Base-by-base conservation (phyloP, 2,113 vertebrate species). In the Actinemys pallida region DNA sequence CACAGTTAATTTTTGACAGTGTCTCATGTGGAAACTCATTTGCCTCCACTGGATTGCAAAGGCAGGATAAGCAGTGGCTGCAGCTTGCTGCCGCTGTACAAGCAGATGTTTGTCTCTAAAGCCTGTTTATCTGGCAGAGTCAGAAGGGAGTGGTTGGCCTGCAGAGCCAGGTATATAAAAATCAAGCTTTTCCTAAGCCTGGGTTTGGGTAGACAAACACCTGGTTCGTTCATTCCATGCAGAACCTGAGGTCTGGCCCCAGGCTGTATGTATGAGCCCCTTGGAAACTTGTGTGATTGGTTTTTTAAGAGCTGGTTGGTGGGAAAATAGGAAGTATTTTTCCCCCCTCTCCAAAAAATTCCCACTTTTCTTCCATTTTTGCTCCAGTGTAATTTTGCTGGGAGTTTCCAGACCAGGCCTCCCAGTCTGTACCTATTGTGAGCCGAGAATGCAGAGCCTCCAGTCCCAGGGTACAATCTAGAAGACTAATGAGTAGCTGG, bases 101-200 rank as follows among this genome's bases (percentile, higher is more conserved):
- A 89, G 91, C 4, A 24, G 79, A 56, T 93, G 89, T 86, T 93
- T 95, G 97, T 95, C 79, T 97, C 93, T 59, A 69, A 93, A 98
- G 97, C 96, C 95, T 97, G 96, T 97, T 97, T 95, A 96, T 97
- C 96, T 95, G 76, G 96, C 96, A 94, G 80, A 6, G 69, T 89
- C 89, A 90, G 95, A 53, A 95, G 96, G 97, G 97, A 97, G 97
- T 89, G 96, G 92, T 83, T 94, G 94, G 88, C 88, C 92, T 90
- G 76, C 39, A 90, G 96, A 96, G 84, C 91, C 90, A 95, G 90
- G 94, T 53, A 29, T 2, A 92, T 92, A 89, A 94, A 96, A 95
- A 95, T 90, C 88, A 92, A 94, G 93, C 93, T 96, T 96, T 94
- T 93, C 89, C 89, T 87, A 94, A 94, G 83, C 76, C 88, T 94